Evolutionary conservation across 2,113 vertebrate genomes (phyloP), one percentile per base, ranked within the genome.

Genomic region (Polyodon spathula): DNA sequence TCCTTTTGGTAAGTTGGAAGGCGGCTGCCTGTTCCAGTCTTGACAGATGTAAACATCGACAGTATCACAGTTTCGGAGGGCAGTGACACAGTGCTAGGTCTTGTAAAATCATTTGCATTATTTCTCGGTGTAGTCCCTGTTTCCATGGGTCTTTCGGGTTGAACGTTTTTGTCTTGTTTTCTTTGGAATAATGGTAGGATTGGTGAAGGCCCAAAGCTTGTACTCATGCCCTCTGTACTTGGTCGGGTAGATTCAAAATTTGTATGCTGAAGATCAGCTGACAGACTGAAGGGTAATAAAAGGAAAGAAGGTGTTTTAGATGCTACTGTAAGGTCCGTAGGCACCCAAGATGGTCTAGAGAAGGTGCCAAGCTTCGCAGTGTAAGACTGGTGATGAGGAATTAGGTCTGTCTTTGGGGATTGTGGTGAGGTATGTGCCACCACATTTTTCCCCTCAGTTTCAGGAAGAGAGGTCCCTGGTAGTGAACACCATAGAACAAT

Each of bases 401-500:
- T 54, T 5, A 6, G 39, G 2, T 51, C 44, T 44, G 38, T 42
- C 53, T 66, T 63, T 16, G 52, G 39, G 42, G 66, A 56, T 37
- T 44, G 63, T 12, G 61, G n/a, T 65, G 55, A 67, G 52, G 51
- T 44, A 39, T 72, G 60, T 40, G 60, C 56, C 40, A 37, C 38
- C 63, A 65, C 67, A 67, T 74, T 62, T 64, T 52, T 65, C 9
- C 54, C 61, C 42, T 70, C 42, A 6, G 67, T 62, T 43, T 14
- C 53, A 46, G 58, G 65, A 58, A 42, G 41, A 54, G 63, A 58
- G 5, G 52, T 65, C 7, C 62, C 57, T 63, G 59, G 60, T 42
- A 73, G 17, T 37, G 68, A 72, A 64, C 76, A 78, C 71, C 76
- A 79, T 66, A 78, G 68, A 72, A 68, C 71, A 48, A 84, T 46